A percentile compares a stretch with the other conserved stretches of the same genome.
Evolutionary conservation across 2,113 vertebrate species (phyloP).

Genomic region (Misgurnus anguillicaudatus): DNA sequence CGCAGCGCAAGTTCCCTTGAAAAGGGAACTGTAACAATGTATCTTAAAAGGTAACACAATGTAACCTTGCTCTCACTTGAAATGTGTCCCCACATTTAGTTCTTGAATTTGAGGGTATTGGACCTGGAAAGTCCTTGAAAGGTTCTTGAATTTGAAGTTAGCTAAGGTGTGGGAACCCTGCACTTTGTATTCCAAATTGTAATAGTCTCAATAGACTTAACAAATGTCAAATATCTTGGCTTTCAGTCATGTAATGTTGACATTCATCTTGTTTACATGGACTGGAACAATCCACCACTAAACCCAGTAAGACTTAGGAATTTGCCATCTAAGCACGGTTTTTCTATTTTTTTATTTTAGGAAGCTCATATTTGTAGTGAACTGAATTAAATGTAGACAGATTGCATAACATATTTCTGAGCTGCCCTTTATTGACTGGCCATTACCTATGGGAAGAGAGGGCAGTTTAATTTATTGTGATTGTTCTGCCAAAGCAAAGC

Average conservation of each 20-base stretch:
- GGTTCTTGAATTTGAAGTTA: too few species aligned
- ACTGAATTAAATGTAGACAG: background rate
- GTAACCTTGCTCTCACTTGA: too few species aligned
- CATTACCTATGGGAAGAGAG: slow-evolving; percentile 27
- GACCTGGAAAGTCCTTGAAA: too few species aligned
- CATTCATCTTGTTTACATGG: slow-evolving; percentile 6
- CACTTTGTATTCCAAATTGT: too few species aligned
- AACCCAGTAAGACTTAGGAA: slow-evolving; percentile 6
- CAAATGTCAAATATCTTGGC: too few species aligned
- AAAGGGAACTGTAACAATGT: too few species aligned
- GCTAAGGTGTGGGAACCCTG: too few species aligned
- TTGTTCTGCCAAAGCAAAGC: slow-evolving; percentile 40
- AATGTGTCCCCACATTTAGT: too few species aligned
- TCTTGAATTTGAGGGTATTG: too few species aligned
- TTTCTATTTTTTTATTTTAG: slow-evolving; percentile 7
- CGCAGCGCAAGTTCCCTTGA: too few species aligned
- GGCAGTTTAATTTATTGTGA: slow-evolving; percentile 43
- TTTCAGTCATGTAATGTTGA: slow-evolving; percentile 22
- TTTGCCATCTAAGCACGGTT: background rate
- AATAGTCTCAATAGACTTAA: too few species aligned
- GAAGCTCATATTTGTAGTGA: background rate
- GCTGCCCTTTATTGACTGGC: slow-evolving; percentile 33
- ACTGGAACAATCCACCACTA: background rate
- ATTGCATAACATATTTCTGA: slow-evolving; percentile 17
- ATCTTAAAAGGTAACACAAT: too few species aligned